These are phyloP conservation scores for Gryon sp. DNA, from an alignment of 1,140 invertebrate genomes.

Conservation along the genomic window DNA sequence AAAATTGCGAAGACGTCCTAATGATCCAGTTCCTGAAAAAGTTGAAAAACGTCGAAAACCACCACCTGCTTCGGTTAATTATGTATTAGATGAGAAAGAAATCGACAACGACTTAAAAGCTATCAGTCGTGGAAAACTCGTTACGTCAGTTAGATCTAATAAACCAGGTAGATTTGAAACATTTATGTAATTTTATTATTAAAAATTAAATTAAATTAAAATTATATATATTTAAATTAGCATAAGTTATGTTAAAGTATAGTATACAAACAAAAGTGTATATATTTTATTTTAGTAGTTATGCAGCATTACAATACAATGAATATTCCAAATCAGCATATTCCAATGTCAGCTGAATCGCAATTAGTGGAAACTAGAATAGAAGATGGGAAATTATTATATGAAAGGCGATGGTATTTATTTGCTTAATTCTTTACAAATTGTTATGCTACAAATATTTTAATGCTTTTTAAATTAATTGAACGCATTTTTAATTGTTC, in stretches of 20 bases:
- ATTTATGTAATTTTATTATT: too few species aligned
- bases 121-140: conserved; percentile 85
- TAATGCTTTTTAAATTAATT: neutral
- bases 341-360: conserved; percentile 72
- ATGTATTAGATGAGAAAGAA: conserved; percentile 92
- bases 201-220: too few species aligned
- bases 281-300: conserved; percentile 70
- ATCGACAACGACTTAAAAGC: conserved; percentile 93
- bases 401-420: conserved; percentile 92
- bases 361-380: conserved; percentile 88
- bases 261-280: too few species aligned
- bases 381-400: conserved; percentile 96
- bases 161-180: conserved; percentile 80
- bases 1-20: conserved; percentile 93
- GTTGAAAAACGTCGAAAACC: conserved; percentile 90
- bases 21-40: conserved; percentile 93
- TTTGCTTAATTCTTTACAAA: conserved; percentile 5
- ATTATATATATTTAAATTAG: too few species aligned
- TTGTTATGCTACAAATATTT: neutral
- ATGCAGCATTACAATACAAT: conserved; percentile 77
- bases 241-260: too few species aligned
- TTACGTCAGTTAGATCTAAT: conserved; percentile 77
- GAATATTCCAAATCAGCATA: conserved; percentile 74
- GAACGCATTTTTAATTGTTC: conserved; percentile 1
- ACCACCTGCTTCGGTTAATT: conserved; percentile 90